Base-by-base conservation (phyloP, 2,797 vertebrate genomes). In the Chanos chanos region DNA sequence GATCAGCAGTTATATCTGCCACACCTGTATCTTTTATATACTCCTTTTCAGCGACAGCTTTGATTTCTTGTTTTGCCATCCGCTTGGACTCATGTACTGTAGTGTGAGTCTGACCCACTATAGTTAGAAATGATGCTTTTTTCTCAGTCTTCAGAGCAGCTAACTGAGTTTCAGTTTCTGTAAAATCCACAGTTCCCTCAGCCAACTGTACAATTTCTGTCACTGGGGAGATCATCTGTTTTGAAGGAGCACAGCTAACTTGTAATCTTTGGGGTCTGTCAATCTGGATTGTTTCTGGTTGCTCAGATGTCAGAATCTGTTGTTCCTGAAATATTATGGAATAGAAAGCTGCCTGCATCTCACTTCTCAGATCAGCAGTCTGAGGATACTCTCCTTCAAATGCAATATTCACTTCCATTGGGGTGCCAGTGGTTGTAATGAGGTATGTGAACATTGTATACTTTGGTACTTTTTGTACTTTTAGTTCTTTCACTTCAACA, bases 251-350 rank as follows among this genome's bases (percentile, higher is more conserved):
- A 7, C 68, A 76, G 61, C 65, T 64, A 47, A 80, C 19, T 47
- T 71, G 74, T 0, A 74, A 73, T 16, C 39, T 85, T 37, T 85
- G 78, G 30, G 78, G 79, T 48, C 47, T 71, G 25, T 75, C 73
- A 4, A 64, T 63, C 33, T 74, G 54, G 48, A 84, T 43, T 24
- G 61, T 49, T 37, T 73, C 72, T 0, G 72, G 80, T 5, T 87
- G 74, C 71, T 93, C 93, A 28, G 82, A 85, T 18, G 57, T 78
- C 16, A 93, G 77, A 61, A 86, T 54, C 0, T 80, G 83, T 34
- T 84, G 85, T 61, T 95, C 90, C 49, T 92, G 87, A 81, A 72
- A 87, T 70, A 94, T 64, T 68, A 96, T 66, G 13, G 90, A 85
- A 33, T 80, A 83, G 24, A 97, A 85, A 28, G 87, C 88, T 49